phyloP scores from a whole-genome alignment of 2,113 vertebrate species.

The Upupa epops region DNA sequence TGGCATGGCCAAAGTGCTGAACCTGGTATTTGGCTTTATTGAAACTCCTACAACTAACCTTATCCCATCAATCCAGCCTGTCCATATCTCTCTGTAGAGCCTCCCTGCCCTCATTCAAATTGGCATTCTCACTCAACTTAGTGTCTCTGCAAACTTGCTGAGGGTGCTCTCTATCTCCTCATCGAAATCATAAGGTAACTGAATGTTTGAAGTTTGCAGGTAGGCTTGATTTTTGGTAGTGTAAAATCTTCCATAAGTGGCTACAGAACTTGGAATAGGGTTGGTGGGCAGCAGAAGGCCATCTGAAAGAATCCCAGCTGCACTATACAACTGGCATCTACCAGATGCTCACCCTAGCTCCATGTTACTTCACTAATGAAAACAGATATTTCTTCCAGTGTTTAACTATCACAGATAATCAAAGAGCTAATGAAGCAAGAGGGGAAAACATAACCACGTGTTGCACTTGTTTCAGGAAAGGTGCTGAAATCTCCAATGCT shows the following conservation, averaged over 20 bases:
- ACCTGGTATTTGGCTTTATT: too few species aligned
- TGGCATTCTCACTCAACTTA: too few species aligned
- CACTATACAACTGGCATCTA: not conserved
- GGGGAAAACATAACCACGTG: not conserved
- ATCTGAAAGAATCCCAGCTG: not conserved
- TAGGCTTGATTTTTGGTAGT: not conserved
- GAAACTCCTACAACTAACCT: too few species aligned
- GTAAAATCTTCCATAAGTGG: not conserved
- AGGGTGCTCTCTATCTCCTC: too few species aligned
- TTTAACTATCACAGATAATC: constrained; percentile 18
- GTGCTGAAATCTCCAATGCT: constrained; percentile 23
- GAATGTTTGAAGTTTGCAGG: not conserved
- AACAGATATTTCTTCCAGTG: not conserved
- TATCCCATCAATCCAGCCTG: too few species aligned
- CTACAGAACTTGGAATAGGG: not conserved
- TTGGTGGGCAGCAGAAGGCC: not conserved
- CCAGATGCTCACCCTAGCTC: not conserved
- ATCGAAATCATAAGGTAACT: not conserved
- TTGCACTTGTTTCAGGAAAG: not conserved
- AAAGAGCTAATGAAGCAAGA: constrained; percentile 22
- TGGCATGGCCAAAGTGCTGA: too few species aligned
- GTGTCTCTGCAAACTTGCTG: too few species aligned
- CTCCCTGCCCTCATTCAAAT: too few species aligned
- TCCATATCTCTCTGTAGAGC: too few species aligned
- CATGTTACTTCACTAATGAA: not conserved